Evolutionary conservation across 2,888 invertebrate genomes (phyloP).

Genomic region (Drosophila anomelani): DNA sequence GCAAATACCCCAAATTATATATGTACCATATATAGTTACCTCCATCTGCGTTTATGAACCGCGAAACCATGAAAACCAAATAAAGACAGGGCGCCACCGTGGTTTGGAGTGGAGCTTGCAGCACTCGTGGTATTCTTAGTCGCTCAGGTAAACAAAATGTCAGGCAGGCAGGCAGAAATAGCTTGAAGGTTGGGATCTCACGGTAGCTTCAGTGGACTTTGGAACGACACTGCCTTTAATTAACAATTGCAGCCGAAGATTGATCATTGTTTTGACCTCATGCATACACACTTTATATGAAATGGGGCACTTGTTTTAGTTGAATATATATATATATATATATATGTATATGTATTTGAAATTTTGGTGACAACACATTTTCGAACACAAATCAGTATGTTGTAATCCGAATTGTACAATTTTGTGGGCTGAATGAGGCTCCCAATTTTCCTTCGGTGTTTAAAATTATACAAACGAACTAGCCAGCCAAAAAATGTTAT

Average conservation of each 20-base stretch:
- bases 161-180: neutral
- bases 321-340: constrained; percentile 1
- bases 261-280: neutral
- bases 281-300: too few species aligned
- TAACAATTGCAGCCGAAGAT: neutral
- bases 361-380: constrained; percentile 3
- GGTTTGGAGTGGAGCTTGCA: neutral
- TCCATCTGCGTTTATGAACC: neutral
- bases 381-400: neutral
- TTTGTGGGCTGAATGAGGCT: neutral
- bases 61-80: neutral
- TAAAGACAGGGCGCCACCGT: neutral
- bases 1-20: neutral
- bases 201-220: neutral
- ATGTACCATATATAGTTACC: neutral
- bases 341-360: constrained; percentile 5
- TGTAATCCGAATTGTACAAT: constrained; percentile 6
- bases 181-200: neutral
- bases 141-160: neutral
- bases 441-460: neutral
- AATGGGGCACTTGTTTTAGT: too few species aligned
- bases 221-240: neutral
- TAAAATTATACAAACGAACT: constrained; percentile 3
- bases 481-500: constrained; percentile 8
- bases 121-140: neutral